Base-by-base conservation (phyloP, 2,888 invertebrate genomes). In the Latrodectus hesperus region DNA sequence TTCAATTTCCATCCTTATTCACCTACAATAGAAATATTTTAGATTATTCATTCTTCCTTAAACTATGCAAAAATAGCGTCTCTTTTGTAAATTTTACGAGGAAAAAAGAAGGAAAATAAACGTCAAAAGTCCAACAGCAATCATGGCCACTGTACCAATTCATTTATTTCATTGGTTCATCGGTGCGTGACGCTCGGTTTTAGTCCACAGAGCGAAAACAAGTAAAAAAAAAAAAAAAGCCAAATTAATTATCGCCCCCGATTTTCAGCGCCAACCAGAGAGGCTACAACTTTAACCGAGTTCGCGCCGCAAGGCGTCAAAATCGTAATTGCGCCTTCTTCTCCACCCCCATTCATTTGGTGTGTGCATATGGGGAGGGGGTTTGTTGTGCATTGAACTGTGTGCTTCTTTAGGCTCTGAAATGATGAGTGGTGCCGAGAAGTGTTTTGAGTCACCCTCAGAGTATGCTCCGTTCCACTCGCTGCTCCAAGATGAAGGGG, bases 301-400 rank as follows among this genome's bases (percentile, higher is more conserved):
- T 72, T 81, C 76, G 81, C 55, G 85, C 85, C 85, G 76, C 85
- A 86, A 86, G 85, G 85, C 85, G 85, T 86, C 79, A 73, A 86
- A 85, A 38, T 75, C 80, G 74, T 75, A 86, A 80, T 86, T 80
- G 71, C 76, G 38, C 64, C 70, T 9, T 71, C 16, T 64, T n/a
- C 60, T 64, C 53, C 16, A 53, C 38, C 73, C 53, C 70, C 11
- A 53, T 14, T 22, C 55, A 53, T 73, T 14, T 68, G 68, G 22
- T 14, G 70, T 77, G 71, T 65, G 38, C 22, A 65, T 71, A 16
- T 52, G 67, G 49, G 22, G 17, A 22, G 60, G 74, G 74, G 79
- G 75, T n/a, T 81, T 75, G 72, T 77, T 87, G 86, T 81, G 76
- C 86, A 68, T 51, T 38, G 10, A 17, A 12, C 14, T 12, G 55